phyloP scores from a whole-genome alignment of 64 coral and sea anemone species.

The Montipora foliosa region DNA sequence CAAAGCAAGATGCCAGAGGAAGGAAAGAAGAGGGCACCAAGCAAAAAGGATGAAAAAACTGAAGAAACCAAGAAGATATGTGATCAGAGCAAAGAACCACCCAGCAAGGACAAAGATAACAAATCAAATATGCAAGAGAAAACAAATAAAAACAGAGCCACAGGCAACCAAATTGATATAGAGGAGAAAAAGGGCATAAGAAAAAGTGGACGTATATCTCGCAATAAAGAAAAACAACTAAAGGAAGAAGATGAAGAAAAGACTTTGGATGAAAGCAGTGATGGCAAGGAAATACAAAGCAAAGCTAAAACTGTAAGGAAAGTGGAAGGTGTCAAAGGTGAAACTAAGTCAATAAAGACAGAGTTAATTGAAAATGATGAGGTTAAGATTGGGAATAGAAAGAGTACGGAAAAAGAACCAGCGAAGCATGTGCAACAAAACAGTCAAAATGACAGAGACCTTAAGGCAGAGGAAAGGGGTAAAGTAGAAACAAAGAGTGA shows the following conservation, averaged over 20 bases:
- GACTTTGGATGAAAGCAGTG: neutral
- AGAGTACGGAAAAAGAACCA: slow-evolving; percentile 12
- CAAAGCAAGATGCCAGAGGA: slow-evolving; percentile 47
- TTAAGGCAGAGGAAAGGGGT: neutral
- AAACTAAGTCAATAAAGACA: neutral
- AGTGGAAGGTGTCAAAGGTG: slow-evolving; percentile 18
- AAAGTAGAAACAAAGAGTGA: slow-evolving; percentile 22
- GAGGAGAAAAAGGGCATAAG: slow-evolving; percentile 19
- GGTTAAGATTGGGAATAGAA: slow-evolving; percentile 5
- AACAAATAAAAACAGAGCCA: slow-evolving; percentile 6
- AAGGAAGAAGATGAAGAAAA: slow-evolving; percentile 26
- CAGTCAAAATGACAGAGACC: neutral
- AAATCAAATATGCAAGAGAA: neutral
- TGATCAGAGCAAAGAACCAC: slow-evolving; percentile 19
- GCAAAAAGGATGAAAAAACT: slow-evolving; percentile 29
- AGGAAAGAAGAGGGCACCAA: slow-evolving; percentile 14
- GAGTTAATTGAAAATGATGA: neutral
- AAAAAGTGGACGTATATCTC: slow-evolving; percentile 18
- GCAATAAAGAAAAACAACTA: slow-evolving; percentile 45
- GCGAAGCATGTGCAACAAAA: neutral
- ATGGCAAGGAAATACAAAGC: slow-evolving; percentile 11
- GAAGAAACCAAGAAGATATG: neutral
- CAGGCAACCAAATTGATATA: slow-evolving; percentile 17
- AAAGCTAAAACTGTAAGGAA: slow-evolving; percentile 12
- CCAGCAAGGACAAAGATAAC: neutral